Base-by-base conservation (phyloP, 2,113 vertebrate genomes). In the Pithys albifrons region DNA sequence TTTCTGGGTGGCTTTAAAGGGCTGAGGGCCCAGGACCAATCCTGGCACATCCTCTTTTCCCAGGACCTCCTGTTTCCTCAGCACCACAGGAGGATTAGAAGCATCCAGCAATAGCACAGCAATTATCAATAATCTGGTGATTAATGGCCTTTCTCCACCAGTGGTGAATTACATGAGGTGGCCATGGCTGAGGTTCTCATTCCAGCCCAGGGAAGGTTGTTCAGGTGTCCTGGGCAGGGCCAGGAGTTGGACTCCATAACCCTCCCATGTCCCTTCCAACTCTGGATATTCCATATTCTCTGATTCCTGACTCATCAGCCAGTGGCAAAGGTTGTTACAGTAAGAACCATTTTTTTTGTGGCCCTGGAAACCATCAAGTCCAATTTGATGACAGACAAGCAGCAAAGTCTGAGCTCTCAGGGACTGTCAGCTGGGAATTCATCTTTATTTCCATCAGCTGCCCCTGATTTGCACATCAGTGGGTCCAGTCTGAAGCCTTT, bases 261-360 rank as follows among this genome's bases (percentile, higher is more conserved):
- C 18, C 59, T 73, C 10, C 24, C 10, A 31, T 2, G 20, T 27
- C 37, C 41, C 14, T 72, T 31, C 51, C 45, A 37, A 5, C 5
- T 33, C 45, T 3, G 66, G 52, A 52, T 14, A 52, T 10, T 66
- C 69, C 33, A 19, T 3, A 16, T 37, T 33, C 31, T 6, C 10
- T 43, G 31, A 8, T 41, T 35, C 19, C 10, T 58, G 62, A 28
- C 0, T 7, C 37, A 12, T 7, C 70, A 37, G 37, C 17, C 46
- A 28, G 48, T 43, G 61, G 48, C 62, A 65, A 71, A 54, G 29
- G 28, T 33, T 23, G 3, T 19, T 2, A 0, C 2, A 5, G 29
- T 3, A 4, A 31, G n/a, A 79, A 28, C 23, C 18, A 0, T 7
- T 66, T 35, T 14, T 61, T 48, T 52, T 1, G 1, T 25, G 12